Base-by-base conservation (phyloP, 1,140 invertebrate genomes). In the Hirudo medicinalis region DNA sequence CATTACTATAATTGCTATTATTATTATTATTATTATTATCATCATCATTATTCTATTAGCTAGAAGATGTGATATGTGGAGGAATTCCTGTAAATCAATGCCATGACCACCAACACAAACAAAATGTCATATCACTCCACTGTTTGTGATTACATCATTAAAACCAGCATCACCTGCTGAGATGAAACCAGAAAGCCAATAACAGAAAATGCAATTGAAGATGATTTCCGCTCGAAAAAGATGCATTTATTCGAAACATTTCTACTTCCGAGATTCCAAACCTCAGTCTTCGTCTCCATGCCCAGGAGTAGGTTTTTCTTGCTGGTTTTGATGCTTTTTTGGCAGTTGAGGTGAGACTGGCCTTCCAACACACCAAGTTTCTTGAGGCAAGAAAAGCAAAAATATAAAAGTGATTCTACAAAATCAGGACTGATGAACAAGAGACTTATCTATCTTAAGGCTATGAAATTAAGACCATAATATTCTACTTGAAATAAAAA, bases 331-430 rank as follows among this genome's bases (percentile, higher is more conserved):
- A 63, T 63, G 22, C 9, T 25, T 11, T 20, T 63, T 63, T 63
- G 57, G 57, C 57, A 63, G 29, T 63, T 32, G 11, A 13, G 29
- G 57, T 63, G 57, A 20, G 29, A 63, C 57, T 63, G 57, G 19
- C 57, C 57, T 63, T 63, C 57, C 57, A 63, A 32, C 0, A 63
- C 57, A 13, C 57, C 57, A 13, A 63, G 29, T 63, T 63, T 63
- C 57, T 63, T 57, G 54, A n/a, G 54, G 54, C 9, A 36, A 36
- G 43, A 49, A 13, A 17, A 49, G 3, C 3, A 13, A 11, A 49
- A 49, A 13, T 13, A 49, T 49, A 15, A 49, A 49, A 49, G 4
- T 49, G 15, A 11, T 49, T 49, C 15, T 17, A 49, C 11, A 17
- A 49, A 49, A 49, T 49, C 43, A 49, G 43, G 11, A 36, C 32